phyloP scores from a whole-genome alignment of 2,797 vertebrate species.

The Mycteria americana region DNA sequence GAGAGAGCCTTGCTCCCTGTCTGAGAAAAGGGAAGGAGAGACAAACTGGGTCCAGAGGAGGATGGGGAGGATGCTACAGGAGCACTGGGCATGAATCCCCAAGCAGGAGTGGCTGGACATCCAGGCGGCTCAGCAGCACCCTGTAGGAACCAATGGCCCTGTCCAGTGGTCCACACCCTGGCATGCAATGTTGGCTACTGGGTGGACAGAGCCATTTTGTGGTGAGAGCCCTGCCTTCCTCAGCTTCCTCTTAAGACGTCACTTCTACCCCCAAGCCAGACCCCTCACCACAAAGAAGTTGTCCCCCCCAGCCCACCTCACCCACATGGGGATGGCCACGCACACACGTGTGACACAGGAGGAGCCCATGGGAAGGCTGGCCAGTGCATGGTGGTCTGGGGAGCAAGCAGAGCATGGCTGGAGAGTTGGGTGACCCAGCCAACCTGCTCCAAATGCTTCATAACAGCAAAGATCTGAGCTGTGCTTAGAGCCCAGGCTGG shows the following conservation, averaged over 20 bases:
- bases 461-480: background rate
- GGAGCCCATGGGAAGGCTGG: background rate
- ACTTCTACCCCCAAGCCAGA: background rate
- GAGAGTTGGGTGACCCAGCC: background rate
- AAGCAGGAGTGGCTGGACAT: background rate
- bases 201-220: background rate
- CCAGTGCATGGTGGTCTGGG: background rate
- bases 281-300: background rate
- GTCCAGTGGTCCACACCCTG: background rate
- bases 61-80: background rate
- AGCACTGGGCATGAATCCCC: background rate
- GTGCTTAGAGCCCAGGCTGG: background rate
- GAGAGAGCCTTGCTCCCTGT: background rate
- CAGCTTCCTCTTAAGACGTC: background rate
- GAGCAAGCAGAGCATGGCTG: background rate
- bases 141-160: rapidly evolving
- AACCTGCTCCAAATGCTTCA: background rate
- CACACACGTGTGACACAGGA: rapidly evolving
- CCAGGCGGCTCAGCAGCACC: background rate
- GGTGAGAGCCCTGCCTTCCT: background rate
- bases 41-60: background rate
- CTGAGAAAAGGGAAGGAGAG: background rate
- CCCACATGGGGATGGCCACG: rapidly evolving
- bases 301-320: background rate
- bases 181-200: background rate